Evolutionary conservation across 2,797 vertebrate species (phyloP).

Genomic region (Semotilus atromaculatus): DNA sequence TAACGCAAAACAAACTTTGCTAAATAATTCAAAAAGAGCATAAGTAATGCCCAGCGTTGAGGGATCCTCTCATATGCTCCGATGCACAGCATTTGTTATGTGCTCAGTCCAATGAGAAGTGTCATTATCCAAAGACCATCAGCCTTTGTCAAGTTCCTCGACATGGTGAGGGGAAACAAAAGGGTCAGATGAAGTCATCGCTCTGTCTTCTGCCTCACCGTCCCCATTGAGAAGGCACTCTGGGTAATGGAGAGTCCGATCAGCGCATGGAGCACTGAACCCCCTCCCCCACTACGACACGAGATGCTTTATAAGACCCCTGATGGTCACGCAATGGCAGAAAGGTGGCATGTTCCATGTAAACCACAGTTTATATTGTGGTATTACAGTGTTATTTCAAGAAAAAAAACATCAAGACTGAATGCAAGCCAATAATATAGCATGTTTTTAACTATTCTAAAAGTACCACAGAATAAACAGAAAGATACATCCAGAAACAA

Average conservation of each 20-base stretch:
- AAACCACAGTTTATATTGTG: neutral
- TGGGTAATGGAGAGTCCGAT: constrained; percentile 56
- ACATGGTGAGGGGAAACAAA: constrained; percentile 50
- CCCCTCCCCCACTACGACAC: constrained; percentile 37
- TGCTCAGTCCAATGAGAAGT: constrained; percentile 17
- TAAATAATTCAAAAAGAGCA: constrained; percentile 68
- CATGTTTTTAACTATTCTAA: neutral
- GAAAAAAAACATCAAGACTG: neutral
- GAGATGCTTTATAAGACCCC: constrained; percentile 23
- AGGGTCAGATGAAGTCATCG: constrained; percentile 48
- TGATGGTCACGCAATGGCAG: constrained; percentile 47
- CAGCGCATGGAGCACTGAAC: constrained; percentile 44
- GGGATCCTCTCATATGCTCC: constrained; percentile 45
- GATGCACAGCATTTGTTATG: constrained; percentile 35
- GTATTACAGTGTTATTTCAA: neutral
- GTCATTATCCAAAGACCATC: constrained; percentile 46
- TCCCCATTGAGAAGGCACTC: constrained; percentile 49
- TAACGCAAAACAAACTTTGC: constrained; percentile 65
- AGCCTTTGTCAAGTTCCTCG: constrained; percentile 51
- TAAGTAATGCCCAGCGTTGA: constrained; percentile 55
- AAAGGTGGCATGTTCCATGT: neutral
- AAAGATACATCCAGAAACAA: neutral
- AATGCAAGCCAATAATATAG: neutral
- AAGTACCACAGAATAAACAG: neutral
- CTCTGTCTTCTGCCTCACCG: constrained; percentile 36